These are phyloP conservation scores for Whitmania pigra DNA, from an alignment of 1,140 invertebrate species.

Conservation along the genomic window DNA sequence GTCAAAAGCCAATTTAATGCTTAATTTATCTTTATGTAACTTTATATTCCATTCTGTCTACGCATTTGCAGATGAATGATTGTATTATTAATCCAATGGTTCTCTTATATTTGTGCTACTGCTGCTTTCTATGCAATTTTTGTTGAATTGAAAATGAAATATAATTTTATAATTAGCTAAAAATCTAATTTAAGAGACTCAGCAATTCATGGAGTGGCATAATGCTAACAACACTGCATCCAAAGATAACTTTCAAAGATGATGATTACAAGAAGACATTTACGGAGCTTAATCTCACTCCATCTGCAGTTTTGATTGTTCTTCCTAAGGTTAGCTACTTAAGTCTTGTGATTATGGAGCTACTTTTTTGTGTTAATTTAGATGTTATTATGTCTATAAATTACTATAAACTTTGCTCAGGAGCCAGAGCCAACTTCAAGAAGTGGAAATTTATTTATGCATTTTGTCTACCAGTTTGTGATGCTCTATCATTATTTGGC, in stretches of 20 bases:
- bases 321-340: neutral
- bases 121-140: too few relatives aligned
- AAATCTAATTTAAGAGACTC: too few relatives aligned
- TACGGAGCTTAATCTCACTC: constrained; percentile 6
- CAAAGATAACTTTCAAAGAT: constrained; percentile 5
- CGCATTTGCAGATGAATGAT: too few relatives aligned
- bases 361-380: neutral
- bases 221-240: constrained; percentile 1
- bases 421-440: neutral
- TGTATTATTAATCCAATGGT: too few relatives aligned
- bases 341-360: neutral
- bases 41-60: too few relatives aligned
- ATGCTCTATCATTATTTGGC: neutral
- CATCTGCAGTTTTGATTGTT: constrained; percentile 17
- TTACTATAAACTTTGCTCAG: neutral
- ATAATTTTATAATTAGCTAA: too few relatives aligned
- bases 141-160: too few relatives aligned
- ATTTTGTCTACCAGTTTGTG: too few relatives aligned
- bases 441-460: too few relatives aligned
- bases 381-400: neutral
- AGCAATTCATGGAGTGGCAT: neutral
- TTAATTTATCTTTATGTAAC: too few relatives aligned
- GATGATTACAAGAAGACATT: constrained; percentile 3
- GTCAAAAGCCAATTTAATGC: too few relatives aligned
- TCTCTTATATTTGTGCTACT: too few relatives aligned